A percentile compares a stretch with the other conserved stretches of the same genome.
phyloP scores from a whole-genome alignment of 2,888 invertebrate genomes.

The Mellilla xanthometata region DNA sequence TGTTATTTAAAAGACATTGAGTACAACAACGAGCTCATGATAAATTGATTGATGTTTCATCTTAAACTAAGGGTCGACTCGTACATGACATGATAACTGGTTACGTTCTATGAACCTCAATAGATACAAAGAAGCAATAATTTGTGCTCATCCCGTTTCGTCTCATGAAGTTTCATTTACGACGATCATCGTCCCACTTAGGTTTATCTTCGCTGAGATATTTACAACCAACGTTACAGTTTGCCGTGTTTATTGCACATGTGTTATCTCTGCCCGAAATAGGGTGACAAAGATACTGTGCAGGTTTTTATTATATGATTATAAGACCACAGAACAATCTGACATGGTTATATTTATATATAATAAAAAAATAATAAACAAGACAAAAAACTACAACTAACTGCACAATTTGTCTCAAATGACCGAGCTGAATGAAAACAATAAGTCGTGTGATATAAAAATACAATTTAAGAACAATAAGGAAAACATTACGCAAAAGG shows the following conservation, averaged over 20 bases:
- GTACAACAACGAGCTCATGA: conserved; percentile 45
- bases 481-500: conserved; percentile 41
- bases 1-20: conserved; percentile 37
- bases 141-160: conserved; percentile 21
- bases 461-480: conserved; percentile 15
- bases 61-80: conserved; percentile 29
- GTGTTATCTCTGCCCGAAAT: conserved; percentile 26
- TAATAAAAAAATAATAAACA: no score
- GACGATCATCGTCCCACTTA: conserved; percentile 44
- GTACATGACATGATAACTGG: not conserved
- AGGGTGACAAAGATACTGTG: conserved; percentile 25
- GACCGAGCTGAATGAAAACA: no score
- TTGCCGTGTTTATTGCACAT: conserved; percentile 27
- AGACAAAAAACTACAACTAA: no score
- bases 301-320: conserved; percentile 13
- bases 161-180: conserved; percentile 38
- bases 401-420: no score
- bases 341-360: no score
- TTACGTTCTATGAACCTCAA: conserved; percentile 1
- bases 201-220: conserved; percentile 40
- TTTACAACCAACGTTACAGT: conserved; percentile 37
- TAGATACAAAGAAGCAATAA: conserved; percentile 13
- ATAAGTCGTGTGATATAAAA: no score
- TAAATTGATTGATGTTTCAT: conserved; percentile 43
- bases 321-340: not conserved